phyloP scores from a whole-genome alignment of 1,140 invertebrate species.

The Adelges cooleyi region DNA sequence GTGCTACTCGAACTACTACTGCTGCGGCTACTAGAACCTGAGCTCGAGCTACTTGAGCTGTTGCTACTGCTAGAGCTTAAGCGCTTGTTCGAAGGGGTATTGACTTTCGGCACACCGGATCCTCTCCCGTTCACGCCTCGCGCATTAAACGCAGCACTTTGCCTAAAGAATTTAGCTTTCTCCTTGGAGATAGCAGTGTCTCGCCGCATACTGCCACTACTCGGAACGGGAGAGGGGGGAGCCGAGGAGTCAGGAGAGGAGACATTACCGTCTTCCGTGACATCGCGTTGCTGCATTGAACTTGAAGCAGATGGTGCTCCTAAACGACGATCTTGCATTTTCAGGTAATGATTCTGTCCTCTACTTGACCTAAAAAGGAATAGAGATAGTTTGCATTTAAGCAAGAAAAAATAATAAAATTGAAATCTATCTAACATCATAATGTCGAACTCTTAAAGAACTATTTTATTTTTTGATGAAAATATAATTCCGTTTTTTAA shows the following conservation, averaged over 20 bases:
- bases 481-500: no score
- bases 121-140: slow-evolving; percentile 36
- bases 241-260: slow-evolving; percentile 41
- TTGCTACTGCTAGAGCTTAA: slow-evolving; percentile 33
- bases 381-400: not conserved
- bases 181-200: slow-evolving; percentile 62
- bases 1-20: slow-evolving; percentile 30
- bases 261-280: slow-evolving; percentile 47
- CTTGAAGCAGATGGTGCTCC: slow-evolving; percentile 4
- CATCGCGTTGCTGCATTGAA: slow-evolving; percentile 22
- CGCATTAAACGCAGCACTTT: slow-evolving; percentile 54
- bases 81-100: slow-evolving; percentile 30
- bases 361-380: not conserved
- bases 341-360: not conserved
- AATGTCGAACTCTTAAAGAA: no score
- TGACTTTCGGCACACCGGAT: slow-evolving; percentile 34
- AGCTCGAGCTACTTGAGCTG: slow-evolving; percentile 29
- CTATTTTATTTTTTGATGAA: no score
- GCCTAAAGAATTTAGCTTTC: slow-evolving; percentile 73
- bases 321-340: not conserved
- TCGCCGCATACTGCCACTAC: slow-evolving; percentile 42
- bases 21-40: slow-evolving; percentile 37
- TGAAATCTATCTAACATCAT: no score
- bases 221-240: slow-evolving; percentile 39
- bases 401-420: not conserved